Conservation (phyloP, 2,888 invertebrate species). For the Tetropium fuscum region DNA sequence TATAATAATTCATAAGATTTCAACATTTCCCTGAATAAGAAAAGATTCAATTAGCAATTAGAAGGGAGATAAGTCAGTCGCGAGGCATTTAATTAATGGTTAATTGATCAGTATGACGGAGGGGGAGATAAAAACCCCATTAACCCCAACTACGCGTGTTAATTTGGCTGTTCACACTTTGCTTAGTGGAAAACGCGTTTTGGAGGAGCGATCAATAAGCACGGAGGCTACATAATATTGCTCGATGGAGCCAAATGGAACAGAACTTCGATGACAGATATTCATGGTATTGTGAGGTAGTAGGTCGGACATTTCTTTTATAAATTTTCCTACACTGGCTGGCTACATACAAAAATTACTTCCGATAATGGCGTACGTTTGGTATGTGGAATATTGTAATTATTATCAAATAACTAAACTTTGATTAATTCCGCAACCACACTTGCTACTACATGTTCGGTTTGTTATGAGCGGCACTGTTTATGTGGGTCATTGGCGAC, state of each 20-base stretch:
- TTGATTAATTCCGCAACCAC: too few relatives aligned
- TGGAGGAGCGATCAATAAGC: slow-evolving; percentile 21
- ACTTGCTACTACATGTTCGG: too few relatives aligned
- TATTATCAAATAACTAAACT: too few relatives aligned
- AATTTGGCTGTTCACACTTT: slow-evolving; percentile 34
- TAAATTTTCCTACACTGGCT: too few relatives aligned
- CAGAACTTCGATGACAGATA: slow-evolving; percentile 23
- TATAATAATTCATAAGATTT: too few relatives aligned
- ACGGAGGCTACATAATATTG: slow-evolving; percentile 19
- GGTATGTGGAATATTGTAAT: too few relatives aligned
- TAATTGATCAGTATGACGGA: slow-evolving; percentile 27
- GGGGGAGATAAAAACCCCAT: slow-evolving; percentile 30
- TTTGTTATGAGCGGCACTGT: too few relatives aligned
- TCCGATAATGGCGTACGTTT: too few relatives aligned
- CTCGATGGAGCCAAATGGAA: slow-evolving; percentile 20
- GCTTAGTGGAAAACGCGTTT: slow-evolving; percentile 24
- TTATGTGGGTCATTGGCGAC: too few relatives aligned
- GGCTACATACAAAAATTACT: too few relatives aligned
- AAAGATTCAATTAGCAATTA: slow-evolving; percentile 12
- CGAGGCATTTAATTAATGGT: slow-evolving; percentile 28
- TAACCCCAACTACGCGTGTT: slow-evolving; percentile 30
- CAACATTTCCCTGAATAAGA: background rate
- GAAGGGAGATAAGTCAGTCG: slow-evolving; percentile 22
- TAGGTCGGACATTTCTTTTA: too few relatives aligned
- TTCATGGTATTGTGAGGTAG: slow-evolving; percentile 24